phyloP scores from a whole-genome alignment of 2,888 invertebrate genomes.

The Euzophera pinguis region DNA sequence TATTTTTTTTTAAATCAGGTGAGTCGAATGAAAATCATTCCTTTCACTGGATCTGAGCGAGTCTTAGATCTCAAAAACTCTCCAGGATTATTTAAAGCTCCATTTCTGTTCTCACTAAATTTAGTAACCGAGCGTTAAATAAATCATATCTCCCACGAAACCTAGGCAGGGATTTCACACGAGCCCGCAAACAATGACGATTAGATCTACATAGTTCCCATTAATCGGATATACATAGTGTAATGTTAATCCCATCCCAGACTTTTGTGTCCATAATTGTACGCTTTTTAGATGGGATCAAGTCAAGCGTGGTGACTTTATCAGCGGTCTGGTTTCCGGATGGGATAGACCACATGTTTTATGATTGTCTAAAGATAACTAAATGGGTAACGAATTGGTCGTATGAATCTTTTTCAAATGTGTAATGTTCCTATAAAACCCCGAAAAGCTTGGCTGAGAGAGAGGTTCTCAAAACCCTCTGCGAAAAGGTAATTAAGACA shows the following conservation, averaged over 20 bases:
- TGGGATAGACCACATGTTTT: neutral
- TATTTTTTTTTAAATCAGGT: no score
- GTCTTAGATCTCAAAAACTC: no score
- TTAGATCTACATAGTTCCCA: neutral
- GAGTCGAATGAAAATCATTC: no score
- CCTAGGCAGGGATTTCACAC: constrained; percentile 12
- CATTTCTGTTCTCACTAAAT: neutral
- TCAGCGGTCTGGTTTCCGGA: neutral
- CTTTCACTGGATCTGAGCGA: no score
- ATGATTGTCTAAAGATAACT: no score
- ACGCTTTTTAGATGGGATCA: neutral
- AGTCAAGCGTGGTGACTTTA: neutral
- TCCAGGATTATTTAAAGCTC: neutral
- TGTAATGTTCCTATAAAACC: no score
- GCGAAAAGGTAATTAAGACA: no score
- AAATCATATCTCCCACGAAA: constrained; percentile 30
- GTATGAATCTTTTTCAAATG: no score
- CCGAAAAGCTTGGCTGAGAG: no score
- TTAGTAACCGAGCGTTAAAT: constrained; percentile 22
- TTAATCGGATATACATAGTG: constrained; percentile 2
- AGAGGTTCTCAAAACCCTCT: no score
- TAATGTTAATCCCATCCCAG: constrained; percentile 11
- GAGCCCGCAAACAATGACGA: constrained; percentile 4
- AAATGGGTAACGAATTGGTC: no score
- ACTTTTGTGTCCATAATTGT: neutral